phyloP scores from a whole-genome alignment of 2,797 vertebrate species.

The Enteromius mattozi region DNA sequence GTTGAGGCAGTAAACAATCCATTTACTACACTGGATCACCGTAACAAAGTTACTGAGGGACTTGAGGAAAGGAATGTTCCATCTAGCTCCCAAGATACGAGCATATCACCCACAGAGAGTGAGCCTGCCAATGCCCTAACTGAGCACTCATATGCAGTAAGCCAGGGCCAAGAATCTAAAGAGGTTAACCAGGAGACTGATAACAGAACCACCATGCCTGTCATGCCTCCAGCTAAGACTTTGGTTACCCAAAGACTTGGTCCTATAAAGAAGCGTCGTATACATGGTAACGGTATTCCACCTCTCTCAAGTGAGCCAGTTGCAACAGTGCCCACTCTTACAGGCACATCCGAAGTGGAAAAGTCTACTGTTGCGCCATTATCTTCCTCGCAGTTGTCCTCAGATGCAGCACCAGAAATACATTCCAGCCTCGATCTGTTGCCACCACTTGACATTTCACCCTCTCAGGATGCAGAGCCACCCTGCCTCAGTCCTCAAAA shows the following conservation, averaged over 20 bases:
- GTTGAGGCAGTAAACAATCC: conserved; percentile 85
- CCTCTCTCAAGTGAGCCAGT: conserved; percentile 65
- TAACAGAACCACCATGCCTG: conserved; percentile 67
- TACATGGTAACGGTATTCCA: conserved; percentile 65
- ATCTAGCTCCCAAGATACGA: conserved; percentile 70
- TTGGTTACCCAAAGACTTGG: conserved; percentile 73
- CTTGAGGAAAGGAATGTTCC: conserved; percentile 78
- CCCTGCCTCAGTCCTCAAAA: conserved; percentile 74
- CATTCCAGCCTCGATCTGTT: conserved; percentile 53
- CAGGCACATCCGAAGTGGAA: conserved; percentile 53
- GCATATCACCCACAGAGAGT: conserved; percentile 73
- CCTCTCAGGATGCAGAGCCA: conserved; percentile 69
- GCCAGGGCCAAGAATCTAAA: conserved; percentile 66
- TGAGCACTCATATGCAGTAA: conserved; percentile 95
- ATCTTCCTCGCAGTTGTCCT: conserved; percentile 67
- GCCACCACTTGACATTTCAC: conserved; percentile 59
- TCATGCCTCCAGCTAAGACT: conserved; percentile 69
- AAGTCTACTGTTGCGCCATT: conserved; percentile 56
- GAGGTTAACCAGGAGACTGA: conserved; percentile 67
- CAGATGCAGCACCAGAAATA: conserved; percentile 66
- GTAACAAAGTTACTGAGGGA: conserved; percentile 82
- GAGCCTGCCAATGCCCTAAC: conserved; percentile 88
- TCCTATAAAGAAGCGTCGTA: conserved; percentile 83
- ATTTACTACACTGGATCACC: conserved; percentile 88
- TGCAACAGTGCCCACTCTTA: conserved; percentile 59